Base-by-base conservation (phyloP, 1,140 invertebrate genomes). In the Agrypnia vestita region DNA sequence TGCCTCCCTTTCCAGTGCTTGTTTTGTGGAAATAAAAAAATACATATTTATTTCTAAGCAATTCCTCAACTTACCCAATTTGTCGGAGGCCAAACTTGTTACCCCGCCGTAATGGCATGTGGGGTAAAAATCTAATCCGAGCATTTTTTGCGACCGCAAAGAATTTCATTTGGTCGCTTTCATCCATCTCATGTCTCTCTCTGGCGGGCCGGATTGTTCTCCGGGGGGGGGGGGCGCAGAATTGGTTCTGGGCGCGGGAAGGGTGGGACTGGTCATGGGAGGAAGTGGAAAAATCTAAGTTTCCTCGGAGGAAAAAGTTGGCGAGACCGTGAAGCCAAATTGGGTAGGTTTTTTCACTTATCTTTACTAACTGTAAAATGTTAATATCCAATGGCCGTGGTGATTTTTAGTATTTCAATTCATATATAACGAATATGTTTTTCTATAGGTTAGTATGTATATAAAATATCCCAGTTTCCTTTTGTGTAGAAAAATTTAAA, bases 81-180 rank as follows among this genome's bases (percentile, higher is more conserved):
- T 55, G 69, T 49, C 8, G 69, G 7, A 25, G 56, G 78, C 56
- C 55, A 53, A 35, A 79, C 88, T 88, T 88, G 88, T 88, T 87
- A 86, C 87, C 86, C 71, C 47, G 19, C 15, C 15, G 84, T 86
- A 87, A 87, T 86, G 85, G 87, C 84, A 85, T 86, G 86, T 85
- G 84, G 87, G 87, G 88, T 89, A 62, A 89, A 88, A 89, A 89
- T 90, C 89, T 90, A 90, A 90, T 90, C 89, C 89, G 87, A 88
- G 88, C 87, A 89, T 90, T 90, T 90, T 90, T 90, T 90, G 88
- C 88, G 89, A 86, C 88, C 89, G 89, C 89, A 89, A 90, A 89
- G 89, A 90, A 90, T 90, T 90, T 90, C 89, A 90, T 90, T 90
- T 90, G 88, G 88, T 86, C 88, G 88, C 89, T 87, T 90, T 89